Conservation (phyloP, 1,140 invertebrate species). For the Pinna nobilis region DNA sequence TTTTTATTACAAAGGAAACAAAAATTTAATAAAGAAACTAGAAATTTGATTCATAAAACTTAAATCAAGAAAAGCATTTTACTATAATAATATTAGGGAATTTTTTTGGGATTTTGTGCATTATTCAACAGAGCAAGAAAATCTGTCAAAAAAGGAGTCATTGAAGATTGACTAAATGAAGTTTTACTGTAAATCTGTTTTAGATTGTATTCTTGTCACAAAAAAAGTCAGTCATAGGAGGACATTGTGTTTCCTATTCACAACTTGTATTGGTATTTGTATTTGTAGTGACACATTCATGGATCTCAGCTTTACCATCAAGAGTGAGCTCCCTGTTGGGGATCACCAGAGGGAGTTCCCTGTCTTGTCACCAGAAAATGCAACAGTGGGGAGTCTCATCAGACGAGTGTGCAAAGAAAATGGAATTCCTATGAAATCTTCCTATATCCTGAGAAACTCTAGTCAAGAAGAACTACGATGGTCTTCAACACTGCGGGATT, state of each 20-base stretch:
- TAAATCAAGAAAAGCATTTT: too few species aligned
- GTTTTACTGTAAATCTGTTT: too few species aligned
- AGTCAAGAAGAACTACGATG: conserved; percentile 38
- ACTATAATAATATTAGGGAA: too few species aligned
- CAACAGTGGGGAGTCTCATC: conserved; percentile 57
- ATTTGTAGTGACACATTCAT: neutral
- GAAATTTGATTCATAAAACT: too few species aligned
- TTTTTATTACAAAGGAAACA: too few species aligned
- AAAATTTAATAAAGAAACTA: too few species aligned
- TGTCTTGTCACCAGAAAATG: conserved; percentile 33
- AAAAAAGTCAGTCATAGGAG: neutral
- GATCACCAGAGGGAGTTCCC: conserved; percentile 49
- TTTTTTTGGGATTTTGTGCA: too few species aligned
- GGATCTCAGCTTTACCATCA: conserved; percentile 48
- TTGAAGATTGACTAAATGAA: too few species aligned
- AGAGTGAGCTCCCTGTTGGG: conserved; percentile 51
- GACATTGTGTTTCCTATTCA: neutral
- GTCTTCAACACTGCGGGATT: conserved; percentile 41
- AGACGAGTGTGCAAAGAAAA: conserved; percentile 60
- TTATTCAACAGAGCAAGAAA: too few species aligned
- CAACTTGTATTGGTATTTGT: neutral
- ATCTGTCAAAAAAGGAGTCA: too few species aligned
- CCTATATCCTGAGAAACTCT: conserved; percentile 31
- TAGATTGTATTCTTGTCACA: too few species aligned
- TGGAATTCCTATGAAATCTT: conserved; percentile 40